Base-by-base conservation (phyloP, 2,797 vertebrate species). In the Discoglossus pictus region DNA sequence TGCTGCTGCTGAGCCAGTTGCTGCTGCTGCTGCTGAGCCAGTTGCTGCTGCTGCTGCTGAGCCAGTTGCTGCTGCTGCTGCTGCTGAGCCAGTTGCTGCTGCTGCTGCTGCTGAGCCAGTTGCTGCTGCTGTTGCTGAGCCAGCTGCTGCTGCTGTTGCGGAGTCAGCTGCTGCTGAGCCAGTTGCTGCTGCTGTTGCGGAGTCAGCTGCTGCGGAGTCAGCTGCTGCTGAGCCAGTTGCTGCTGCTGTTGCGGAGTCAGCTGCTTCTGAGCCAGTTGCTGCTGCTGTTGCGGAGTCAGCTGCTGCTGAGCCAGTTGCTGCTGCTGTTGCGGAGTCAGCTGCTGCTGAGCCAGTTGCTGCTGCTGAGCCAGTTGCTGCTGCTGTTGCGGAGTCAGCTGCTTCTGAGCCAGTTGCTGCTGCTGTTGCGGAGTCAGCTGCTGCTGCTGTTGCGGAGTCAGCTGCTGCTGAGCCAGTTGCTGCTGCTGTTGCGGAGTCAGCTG, bases 1-100 rank as follows among this genome's bases (percentile, higher is more conserved):
- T 74, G 25, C 56, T 91, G 79, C 66, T 91, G 81, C 16, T 89
- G 88, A 35, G 88, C 83, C 35, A 87, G 82, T 76, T 93, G 93
- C 40, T 73, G 73, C 62, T 75, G 72, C 70, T 90, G 87, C 74
- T 89, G 89, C 62, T 92, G 92, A 40, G 77, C 16, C 39, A 48
- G 58, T n/a, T n/a, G n/a, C n/a, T n/a, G n/a, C 8, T 4, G 5
- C 42, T 17, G 17, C 8, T 38, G 21, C 58, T 48, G 58, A 4
- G 5, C 15, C 18, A 23, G 36, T 11, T 42, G 78, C 31, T 89
- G 90, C n/a, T 77, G 86, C 31, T 89, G 91, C 0, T 38, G 23
- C 15, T 24, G 52, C 1, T 75, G 75, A 0, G 20, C 23, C 16
- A 34, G 83, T 82, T 0, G 82, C 70, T 0, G 67, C 66, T 53